Conservation (phyloP, 2,888 invertebrate species). For the Geotrupes spiniger region DNA sequence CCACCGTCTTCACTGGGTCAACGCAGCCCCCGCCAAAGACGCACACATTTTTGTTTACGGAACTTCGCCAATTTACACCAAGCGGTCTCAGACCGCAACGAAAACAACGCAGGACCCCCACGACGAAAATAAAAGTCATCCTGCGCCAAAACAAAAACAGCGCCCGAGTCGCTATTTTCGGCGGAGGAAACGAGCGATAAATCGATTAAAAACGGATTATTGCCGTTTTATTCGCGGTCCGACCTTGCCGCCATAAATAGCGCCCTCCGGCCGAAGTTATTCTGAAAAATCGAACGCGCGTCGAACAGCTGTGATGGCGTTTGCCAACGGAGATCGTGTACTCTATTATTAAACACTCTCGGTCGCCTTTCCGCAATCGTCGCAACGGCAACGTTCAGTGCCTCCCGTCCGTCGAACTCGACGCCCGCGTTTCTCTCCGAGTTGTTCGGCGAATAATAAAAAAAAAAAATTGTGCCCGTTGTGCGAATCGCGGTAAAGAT, state of each 20-base stretch:
- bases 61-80: background rate
- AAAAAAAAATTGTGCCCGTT: background rate
- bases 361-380: background rate
- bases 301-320: constrained; percentile 1
- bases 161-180: background rate
- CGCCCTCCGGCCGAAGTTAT: background rate
- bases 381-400: background rate
- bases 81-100: too few species aligned
- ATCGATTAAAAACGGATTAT: background rate
- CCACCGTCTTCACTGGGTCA: too few species aligned
- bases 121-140: too few species aligned
- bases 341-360: background rate
- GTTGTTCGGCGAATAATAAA: background rate
- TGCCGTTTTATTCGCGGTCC: background rate
- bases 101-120: too few species aligned
- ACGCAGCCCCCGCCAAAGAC: too few species aligned
- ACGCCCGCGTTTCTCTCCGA: background rate
- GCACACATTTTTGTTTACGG: too few species aligned
- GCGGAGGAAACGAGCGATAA: background rate
- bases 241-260: constrained; percentile 1
- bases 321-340: constrained; percentile 2
- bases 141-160: too few species aligned
- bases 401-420: too few species aligned
- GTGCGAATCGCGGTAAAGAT: background rate
- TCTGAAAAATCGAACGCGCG: background rate